A percentile compares a stretch with the other conserved stretches of the same genome.
Evolutionary conservation across 1,140 invertebrate species (phyloP).

Genomic region (Trialeurodes vaporariorum): DNA sequence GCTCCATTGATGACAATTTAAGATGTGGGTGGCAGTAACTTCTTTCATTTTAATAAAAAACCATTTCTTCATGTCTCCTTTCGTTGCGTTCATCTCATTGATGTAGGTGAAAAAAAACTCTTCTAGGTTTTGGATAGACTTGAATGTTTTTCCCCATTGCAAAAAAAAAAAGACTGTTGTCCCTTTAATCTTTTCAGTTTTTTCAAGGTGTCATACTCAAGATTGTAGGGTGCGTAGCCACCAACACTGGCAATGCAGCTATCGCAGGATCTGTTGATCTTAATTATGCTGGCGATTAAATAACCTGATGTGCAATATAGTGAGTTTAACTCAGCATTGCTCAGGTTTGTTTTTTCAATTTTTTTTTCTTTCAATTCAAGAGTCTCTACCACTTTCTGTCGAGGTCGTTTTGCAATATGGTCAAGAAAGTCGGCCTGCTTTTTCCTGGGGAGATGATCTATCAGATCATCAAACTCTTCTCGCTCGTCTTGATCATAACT

Average conservation of each 20-base stretch:
- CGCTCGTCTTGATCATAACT: slow-evolving; percentile 20
- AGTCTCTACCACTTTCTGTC: not conserved
- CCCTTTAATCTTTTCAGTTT: slow-evolving; percentile 5
- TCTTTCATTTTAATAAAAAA: slow-evolving; percentile 7
- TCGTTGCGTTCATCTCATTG: not conserved
- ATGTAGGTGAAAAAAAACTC: not conserved
- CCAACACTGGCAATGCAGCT: not conserved
- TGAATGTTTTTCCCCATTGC: slow-evolving; percentile 5
- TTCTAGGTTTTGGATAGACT: slow-evolving; percentile 3
- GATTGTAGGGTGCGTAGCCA: not conserved
- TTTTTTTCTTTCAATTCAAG: not conserved
- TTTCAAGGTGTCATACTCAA: slow-evolving; percentile 2
- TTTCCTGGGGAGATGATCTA: too few relatives aligned
- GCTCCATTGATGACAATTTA: too few relatives aligned
- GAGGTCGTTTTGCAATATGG: slow-evolving; percentile 9
- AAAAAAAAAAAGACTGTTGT: slow-evolving; percentile 6
- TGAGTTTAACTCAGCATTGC: slow-evolving; percentile 7
- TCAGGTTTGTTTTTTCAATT: not conserved
- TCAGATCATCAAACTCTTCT: too few relatives aligned
- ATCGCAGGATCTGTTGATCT: not conserved
- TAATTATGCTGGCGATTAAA: slow-evolving; percentile 3
- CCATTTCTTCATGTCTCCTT: slow-evolving; percentile 5
- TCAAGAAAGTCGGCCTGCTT: slow-evolving; percentile 16
- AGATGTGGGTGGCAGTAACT: slow-evolving; percentile 3
- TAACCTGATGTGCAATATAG: not conserved